These are phyloP conservation scores for Lindbergichthys nudifrons DNA, from an alignment of 2,797 vertebrate genomes.

Conservation along the genomic window DNA sequence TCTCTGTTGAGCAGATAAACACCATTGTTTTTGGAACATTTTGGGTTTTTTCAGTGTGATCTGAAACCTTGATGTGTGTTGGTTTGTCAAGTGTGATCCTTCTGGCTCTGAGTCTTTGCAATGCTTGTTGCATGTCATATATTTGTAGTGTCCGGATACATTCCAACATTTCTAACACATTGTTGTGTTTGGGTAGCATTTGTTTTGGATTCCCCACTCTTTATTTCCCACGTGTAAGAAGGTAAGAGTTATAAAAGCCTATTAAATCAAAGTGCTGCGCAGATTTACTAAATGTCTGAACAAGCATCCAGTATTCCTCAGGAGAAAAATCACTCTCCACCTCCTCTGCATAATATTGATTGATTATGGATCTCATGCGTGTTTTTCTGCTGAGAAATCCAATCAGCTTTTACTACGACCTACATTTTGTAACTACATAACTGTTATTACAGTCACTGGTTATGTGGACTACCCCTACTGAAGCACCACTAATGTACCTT, in stretches of 20 bases:
- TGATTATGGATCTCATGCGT: constrained; percentile 1
- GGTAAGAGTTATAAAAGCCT: constrained; percentile 1
- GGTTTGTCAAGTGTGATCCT: background rate
- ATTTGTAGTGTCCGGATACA: background rate
- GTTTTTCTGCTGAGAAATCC: background rate
- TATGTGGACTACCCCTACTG: background rate
- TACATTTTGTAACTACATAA: background rate
- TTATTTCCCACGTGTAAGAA: background rate
- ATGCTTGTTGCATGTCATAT: background rate
- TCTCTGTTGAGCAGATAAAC: background rate
- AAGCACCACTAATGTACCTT: constrained; percentile 40
- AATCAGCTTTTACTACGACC: constrained; percentile 5
- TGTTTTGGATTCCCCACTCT: background rate
- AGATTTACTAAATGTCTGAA: background rate
- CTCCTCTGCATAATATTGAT: background rate
- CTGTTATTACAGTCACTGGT: background rate
- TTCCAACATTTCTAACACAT: constrained; percentile 8
- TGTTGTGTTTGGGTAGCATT: background rate
- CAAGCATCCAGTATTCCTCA: background rate
- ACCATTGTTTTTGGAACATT: background rate
- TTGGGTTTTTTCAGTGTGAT: background rate
- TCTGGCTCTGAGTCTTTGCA: constrained; percentile 4
- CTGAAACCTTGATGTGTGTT: background rate
- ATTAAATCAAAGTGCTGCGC: background rate
- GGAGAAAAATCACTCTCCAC: background rate